Base-by-base conservation (phyloP, 2,888 invertebrate genomes). In the Standfussiana lucernea region DNA sequence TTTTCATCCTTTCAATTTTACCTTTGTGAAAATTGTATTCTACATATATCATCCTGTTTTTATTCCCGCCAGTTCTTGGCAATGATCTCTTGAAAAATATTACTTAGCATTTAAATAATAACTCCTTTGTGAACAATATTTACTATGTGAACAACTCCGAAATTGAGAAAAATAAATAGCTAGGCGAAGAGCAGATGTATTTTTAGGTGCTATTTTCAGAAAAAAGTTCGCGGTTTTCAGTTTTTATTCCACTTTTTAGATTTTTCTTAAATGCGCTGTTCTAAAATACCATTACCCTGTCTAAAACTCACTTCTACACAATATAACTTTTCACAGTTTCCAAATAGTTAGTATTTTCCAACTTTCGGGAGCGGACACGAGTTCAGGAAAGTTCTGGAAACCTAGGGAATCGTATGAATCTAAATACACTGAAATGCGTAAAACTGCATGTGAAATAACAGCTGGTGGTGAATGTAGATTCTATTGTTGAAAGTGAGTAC, bases 271-370 rank as follows among this genome's bases (percentile, higher is more conserved):
- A 56, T 13, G 2, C 3, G 21, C 0, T 15, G 21, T 45, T 67
- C 66, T 47, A 4, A 80, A 80, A 81, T 62, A 67, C 45, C 28
- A 71, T 56, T 75, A 40, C 7, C 35, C 18, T 10, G 69, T 62
- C 21, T 47, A 53, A 77, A 81, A 74, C 40, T 72, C 45, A 77
- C 65, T 67, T 28, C n/a, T 11, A n/a, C 68, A 35, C 42, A 28
- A 42, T 61, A 65, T 47, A 66, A 42, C 72, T 72, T 79, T 42
- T 15, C 24, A 40, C 35, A 65, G 73, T 72, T 61, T 24, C 71
- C 35, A 53, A 69, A 83, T 72, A 82, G 82, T 82, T 79, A 79
- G 75, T 65, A 68, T 42, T 69, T 61, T n/a, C 61, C 28, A 82
- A 83, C 83, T 83, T 72, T 75, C 61, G 4, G 74, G 40, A 59